Conservation (phyloP, 2,888 invertebrate species). For the Acrocyrtus sp. region DNA sequence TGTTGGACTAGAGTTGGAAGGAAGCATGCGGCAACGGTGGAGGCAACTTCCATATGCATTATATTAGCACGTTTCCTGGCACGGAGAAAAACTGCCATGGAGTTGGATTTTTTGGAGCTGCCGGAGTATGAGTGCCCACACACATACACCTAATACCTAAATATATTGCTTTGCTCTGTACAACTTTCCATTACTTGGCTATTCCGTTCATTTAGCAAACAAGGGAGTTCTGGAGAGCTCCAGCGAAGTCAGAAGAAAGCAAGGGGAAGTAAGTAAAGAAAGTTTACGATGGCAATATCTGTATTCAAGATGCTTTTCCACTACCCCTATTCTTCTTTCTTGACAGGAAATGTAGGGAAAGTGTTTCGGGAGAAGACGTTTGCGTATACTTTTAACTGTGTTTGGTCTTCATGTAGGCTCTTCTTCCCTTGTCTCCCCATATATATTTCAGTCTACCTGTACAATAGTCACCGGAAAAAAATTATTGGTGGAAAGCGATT, state of each 20-base stretch:
- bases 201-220: neutral
- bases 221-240: no score
- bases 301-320: neutral
- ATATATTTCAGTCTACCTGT: constrained; percentile 8
- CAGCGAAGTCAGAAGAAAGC: constrained; percentile 23
- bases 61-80: neutral
- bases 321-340: neutral
- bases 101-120: neutral
- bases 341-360: constrained; percentile 2
- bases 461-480: constrained; percentile 7
- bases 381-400: neutral
- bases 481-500: neutral
- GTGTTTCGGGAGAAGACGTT: constrained; percentile 1
- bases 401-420: constrained; percentile 5
- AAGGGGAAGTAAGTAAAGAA: constrained; percentile 14
- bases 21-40: constrained; percentile 38
- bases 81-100: neutral
- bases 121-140: neutral
- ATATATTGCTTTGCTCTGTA: neutral
- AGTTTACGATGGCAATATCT: constrained; percentile 26
- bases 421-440: neutral
- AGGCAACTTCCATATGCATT: constrained; percentile 30
- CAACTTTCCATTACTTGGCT: neutral
- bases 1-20: constrained; percentile 8
- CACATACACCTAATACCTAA: neutral